Base-by-base conservation (phyloP, 2,113 vertebrate species). In the Sinocyclocheilus anophthalmus region DNA sequence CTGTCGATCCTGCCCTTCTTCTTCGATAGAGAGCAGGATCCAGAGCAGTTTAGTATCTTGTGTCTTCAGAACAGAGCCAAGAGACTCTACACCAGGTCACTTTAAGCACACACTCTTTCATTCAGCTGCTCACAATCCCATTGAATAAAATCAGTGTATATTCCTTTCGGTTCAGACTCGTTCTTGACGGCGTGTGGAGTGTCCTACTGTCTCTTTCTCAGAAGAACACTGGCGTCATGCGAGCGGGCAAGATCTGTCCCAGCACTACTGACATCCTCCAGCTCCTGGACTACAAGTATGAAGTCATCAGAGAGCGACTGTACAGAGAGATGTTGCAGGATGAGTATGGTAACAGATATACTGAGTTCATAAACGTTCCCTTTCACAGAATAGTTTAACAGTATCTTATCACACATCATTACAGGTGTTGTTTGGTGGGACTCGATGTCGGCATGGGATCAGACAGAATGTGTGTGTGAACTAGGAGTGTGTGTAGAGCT, bases 271-370 rank as follows among this genome's bases (percentile, higher is more conserved):
- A 95, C 0, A 9, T 94, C 45, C 90, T 94, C 22, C 90, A 90
- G 11, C 77, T 95, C 75, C 77, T 94, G 53, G 89, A 93, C 16
- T 91, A 92, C 63, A 96, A 95, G 82, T 95, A 95, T 83, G 91
- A 94, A 22, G 88, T 89, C 16, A 90, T 95, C 85, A 90, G 76
- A 18, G 90, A 91, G 53, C 87, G 84, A 73, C 92, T 96, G 20
- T 93, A 89, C 11, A 87, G 78, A 72, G 95, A 96, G 88, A 96
- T 95, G 94, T 91, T 96, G 26, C 92, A 93, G 90, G 91, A 94
- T 53, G 85, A 91, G 12, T 69, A 86, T 12, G 91, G 92, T 92
- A 84, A 70, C 55, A 30, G 26, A 30, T 22, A 22, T 33, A 11
- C 87, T n/a, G 24, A 24, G 72, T 33, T n/a, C 26, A 16, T 14